Base-by-base conservation (phyloP, 2,797 vertebrate genomes). In the Falco novaeseelandiae region DNA sequence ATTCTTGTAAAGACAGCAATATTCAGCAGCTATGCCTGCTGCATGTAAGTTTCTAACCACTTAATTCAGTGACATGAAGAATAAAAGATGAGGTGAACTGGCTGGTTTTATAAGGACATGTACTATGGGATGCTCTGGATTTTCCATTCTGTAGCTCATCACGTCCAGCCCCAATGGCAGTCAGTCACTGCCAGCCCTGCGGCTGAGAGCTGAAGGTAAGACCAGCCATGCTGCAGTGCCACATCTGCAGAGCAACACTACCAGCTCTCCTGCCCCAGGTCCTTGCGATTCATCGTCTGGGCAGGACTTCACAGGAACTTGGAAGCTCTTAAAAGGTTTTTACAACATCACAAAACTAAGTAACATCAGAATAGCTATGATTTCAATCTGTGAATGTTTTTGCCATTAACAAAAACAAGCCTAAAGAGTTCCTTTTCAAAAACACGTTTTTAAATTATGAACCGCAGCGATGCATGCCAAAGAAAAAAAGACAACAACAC, bases 1-100 rank as follows among this genome's bases (percentile, higher is more conserved):
- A 62, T 82, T 95, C 86, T 80, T 82, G 83, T 86, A 46, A 84
- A 92, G 65, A 59, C 52, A 91, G 83, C 77, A 91, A 76, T 42
- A 91, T 49, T 71, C 85, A 81, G 61, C 57, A 94, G 77, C 79
- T 78, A 25, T 36, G 38, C 38, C 83, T 72, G 32, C 83, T 90
- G 52, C 88, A 88, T 69, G 8, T 78, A 72, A 63, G 36, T 30
- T 83, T 80, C 76, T 67, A 90, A 34, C 29, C 58, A 49, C 72
- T 78, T 80, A 86, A 88, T 90, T 79, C 88, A 84, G 0, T 70
- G 34, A 38, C 42, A 65, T 0, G 1, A 87, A 87, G n/a, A 94
- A 79, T 54, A 83, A 42, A 90, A 93, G 19, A 76, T 23, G 9
- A 84, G 29, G 58, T 62, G 25, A 93, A 88, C 0, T 63, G 34